These are phyloP conservation scores for Xenopus petersii DNA, from an alignment of 2,797 vertebrate genomes.

Conservation along the genomic window DNA sequence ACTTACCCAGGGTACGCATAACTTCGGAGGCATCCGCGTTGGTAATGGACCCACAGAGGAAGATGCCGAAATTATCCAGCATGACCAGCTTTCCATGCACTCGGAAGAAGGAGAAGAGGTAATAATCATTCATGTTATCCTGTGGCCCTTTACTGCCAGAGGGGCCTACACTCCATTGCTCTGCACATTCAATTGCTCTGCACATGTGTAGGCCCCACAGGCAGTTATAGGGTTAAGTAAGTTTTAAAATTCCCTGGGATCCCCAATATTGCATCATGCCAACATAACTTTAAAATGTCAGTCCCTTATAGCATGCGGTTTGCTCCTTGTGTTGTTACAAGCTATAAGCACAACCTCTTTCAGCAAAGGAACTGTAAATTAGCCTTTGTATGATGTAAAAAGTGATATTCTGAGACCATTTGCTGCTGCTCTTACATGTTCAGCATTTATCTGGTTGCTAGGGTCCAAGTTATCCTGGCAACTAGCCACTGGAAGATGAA, in stretches of 20 bases:
- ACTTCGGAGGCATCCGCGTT: constrained; percentile 93
- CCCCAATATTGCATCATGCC: neutral
- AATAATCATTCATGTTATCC: constrained; percentile 50
- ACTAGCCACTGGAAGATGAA: too few relatives aligned
- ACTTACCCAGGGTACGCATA: constrained; percentile 82
- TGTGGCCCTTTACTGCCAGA: constrained; percentile 4
- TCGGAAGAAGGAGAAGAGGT: constrained; percentile 92
- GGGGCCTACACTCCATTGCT: too few relatives aligned
- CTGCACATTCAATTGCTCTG: neutral
- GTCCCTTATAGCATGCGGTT: constrained; percentile 11
- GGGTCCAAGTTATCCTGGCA: too few relatives aligned
- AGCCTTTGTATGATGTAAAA: too few relatives aligned
- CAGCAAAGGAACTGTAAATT: too few relatives aligned
- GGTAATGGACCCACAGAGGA: constrained; percentile 96
- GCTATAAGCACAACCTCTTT: too few relatives aligned
- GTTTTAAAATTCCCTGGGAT: neutral
- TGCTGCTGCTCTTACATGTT: too few relatives aligned
- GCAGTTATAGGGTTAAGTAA: neutral
- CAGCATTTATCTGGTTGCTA: too few relatives aligned
- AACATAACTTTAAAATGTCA: constrained; percentile 42
- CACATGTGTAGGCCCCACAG: constrained; percentile 1
- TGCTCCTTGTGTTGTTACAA: too few relatives aligned
- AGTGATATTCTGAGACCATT: too few relatives aligned
- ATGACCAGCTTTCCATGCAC: constrained; percentile 91
- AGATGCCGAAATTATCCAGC: constrained; percentile 96